Base-by-base conservation (phyloP, 2,797 vertebrate genomes). In the Pangasius krempfi region DNA sequence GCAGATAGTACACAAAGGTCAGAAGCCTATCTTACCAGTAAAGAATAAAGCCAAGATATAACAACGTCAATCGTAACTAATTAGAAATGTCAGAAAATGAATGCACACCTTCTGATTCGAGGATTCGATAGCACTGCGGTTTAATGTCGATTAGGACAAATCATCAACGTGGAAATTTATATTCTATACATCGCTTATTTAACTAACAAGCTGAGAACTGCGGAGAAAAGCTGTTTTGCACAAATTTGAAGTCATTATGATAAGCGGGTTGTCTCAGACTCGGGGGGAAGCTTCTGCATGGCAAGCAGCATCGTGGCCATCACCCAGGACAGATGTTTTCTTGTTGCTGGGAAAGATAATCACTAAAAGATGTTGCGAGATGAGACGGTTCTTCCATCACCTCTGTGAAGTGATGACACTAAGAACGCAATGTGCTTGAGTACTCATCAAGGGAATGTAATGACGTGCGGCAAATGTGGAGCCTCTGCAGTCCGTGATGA, bases 231-330 rank as follows among this genome's bases (percentile, higher is more conserved):
- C 6, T 44, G 47, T 50, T 50, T 10, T 50, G 47, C 47, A 10
- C 47, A 10, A 78, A 92, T 88, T 89, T 91, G 50, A 88, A 66
- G 56, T 87, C 84, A 83, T 92, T 85, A 75, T 84, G 86, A 84
- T 78, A 50, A 73, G 89, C 44, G 0, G 14, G 7, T 10, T 33
- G 89, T 79, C 79, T 25, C 64, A 89, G 89, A 9, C 25, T 44
- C 84, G 82, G 75, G 58, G 58, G 14, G 73, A 80, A 3, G 56
- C 78, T 84, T 87, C 54, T 84, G 64, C 78, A 37, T 79, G 62
- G 62, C n/a, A 37, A 54, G 75, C 27, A 37, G 52, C 13, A n/a
- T 30, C 3, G 37, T 13, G 52, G 64, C 64, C 20, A 1, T 79
- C 20, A 54, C 64, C 50, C 37, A 37, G 56, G 80, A 73, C 60